Conservation (phyloP, 2,888 invertebrate genomes). For the Calliopum simillimum region DNA sequence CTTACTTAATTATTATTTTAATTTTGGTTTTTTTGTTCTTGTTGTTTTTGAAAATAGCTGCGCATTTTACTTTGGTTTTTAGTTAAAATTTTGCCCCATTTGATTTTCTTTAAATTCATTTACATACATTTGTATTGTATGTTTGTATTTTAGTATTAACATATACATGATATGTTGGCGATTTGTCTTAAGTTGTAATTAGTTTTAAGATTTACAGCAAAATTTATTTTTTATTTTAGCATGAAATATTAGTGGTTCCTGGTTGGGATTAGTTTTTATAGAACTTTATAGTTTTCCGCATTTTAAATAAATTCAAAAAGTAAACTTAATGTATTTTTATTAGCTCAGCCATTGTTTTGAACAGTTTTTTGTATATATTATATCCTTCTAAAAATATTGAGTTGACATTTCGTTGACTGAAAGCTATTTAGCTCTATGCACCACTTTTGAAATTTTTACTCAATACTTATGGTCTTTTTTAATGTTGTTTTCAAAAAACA, state of each 20-base stretch:
- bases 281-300: too few relatives aligned
- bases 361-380: background rate
- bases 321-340: too few relatives aligned
- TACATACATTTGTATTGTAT: background rate
- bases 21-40: background rate
- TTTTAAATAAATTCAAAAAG: too few relatives aligned
- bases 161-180: constrained; percentile 14
- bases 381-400: background rate
- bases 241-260: background rate
- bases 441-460: too few relatives aligned
- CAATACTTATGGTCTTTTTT: too few relatives aligned
- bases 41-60: constrained; percentile 28
- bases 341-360: background rate
- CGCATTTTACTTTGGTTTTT: constrained; percentile 16
- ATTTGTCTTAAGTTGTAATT: constrained; percentile 28
- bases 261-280: background rate
- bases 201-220: constrained; percentile 19
- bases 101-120: background rate
- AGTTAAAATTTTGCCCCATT: constrained; percentile 13
- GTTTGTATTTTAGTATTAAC: background rate
- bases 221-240: constrained; percentile 7
- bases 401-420: background rate
- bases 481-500: too few relatives aligned
- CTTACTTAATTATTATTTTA: constrained; percentile 16
- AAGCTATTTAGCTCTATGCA: too few relatives aligned